These are phyloP conservation scores for Phoenicopterus ruber DNA, from an alignment of 2,113 vertebrate genomes.

Conservation along the genomic window DNA sequence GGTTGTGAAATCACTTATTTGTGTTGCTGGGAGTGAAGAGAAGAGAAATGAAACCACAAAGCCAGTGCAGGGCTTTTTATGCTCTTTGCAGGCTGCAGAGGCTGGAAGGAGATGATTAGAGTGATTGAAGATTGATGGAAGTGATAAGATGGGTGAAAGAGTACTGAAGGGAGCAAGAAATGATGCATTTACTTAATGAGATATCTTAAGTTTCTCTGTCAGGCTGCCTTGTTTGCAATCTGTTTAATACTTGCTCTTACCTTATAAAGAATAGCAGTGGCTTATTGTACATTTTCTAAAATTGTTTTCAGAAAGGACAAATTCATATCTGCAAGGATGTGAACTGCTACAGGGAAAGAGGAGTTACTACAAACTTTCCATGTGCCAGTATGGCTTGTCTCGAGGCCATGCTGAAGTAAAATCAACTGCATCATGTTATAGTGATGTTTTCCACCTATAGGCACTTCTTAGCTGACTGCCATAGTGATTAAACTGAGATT, in stretches of 20 bases:
- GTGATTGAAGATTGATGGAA: conserved; percentile 53
- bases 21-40: conserved; percentile 18
- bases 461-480: neutral
- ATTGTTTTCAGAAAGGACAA: neutral
- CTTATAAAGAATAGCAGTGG: neutral
- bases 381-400: neutral
- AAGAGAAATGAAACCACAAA: conserved; percentile 34
- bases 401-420: neutral
- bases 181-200: conserved; percentile 14
- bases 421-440: neutral
- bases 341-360: neutral
- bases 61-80: neutral
- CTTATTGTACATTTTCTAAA: neutral
- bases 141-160: conserved; percentile 51
- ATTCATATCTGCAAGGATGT: neutral
- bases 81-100: neutral
- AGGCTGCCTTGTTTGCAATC: conserved; percentile 5
- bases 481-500: neutral
- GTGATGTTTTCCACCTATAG: neutral
- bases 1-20: conserved; percentile 49
- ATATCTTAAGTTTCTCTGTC: neutral
- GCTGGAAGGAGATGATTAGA: conserved; percentile 10
- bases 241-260: conserved; percentile 2
- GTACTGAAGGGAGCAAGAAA: neutral
- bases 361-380: neutral